These are phyloP conservation scores for Tyto alba DNA, from an alignment of 2,113 vertebrate genomes.

Conservation along the genomic window DNA sequence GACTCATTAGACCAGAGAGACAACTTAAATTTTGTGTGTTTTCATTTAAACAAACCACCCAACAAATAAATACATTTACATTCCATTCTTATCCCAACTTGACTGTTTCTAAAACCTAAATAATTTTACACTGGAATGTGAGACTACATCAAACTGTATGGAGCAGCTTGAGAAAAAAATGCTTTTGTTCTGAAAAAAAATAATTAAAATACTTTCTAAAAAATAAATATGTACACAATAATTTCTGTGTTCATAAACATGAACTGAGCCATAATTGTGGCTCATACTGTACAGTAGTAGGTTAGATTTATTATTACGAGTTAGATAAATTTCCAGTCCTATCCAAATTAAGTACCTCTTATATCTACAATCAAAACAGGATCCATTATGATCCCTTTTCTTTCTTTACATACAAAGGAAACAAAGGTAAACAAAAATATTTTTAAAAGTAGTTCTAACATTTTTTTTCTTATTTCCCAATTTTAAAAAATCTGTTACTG, in stretches of 20 bases:
- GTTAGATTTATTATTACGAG: not conserved
- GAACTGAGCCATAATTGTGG: not conserved
- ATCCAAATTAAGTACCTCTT: not conserved
- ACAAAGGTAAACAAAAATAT: not conserved
- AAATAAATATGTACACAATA: not conserved
- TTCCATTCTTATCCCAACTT: not conserved
- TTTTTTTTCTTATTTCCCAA: not conserved
- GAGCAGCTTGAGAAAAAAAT: not conserved
- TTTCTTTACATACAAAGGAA: not conserved
- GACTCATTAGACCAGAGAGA: not conserved
- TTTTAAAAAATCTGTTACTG: not conserved
- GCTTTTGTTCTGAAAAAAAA: not conserved
- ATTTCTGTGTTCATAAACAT: not conserved
- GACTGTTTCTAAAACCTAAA: not conserved
- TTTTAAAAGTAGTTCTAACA: not conserved
- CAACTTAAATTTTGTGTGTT: rapidly evolving
- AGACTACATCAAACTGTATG: not conserved
- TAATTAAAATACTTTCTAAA: not conserved
- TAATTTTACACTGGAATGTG: not conserved
- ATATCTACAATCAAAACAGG: not conserved
- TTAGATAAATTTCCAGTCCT: not conserved
- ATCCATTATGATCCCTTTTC: not conserved
- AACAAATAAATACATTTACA: not conserved
- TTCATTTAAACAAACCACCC: not conserved
- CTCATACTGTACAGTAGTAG: not conserved